Percentiles rank a stretch among this genome's conserved stretches.
phyloP scores from a whole-genome alignment of 2,888 invertebrate genomes.

The Mimachlamys varia region DNA sequence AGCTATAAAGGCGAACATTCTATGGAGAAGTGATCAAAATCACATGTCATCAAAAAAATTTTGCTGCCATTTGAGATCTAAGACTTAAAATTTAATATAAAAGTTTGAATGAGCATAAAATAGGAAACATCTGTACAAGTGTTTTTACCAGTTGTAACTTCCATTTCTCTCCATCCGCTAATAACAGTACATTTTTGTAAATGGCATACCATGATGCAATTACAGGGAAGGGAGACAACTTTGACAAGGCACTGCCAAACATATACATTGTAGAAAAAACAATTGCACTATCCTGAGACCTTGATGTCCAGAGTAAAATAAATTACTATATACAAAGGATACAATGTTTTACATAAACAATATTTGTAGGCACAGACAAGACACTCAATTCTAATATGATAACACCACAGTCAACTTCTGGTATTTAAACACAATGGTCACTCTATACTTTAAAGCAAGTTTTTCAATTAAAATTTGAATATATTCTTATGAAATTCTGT shows the following conservation, averaged over 20 bases:
- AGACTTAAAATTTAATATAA: too few relatives aligned
- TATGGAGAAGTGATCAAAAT: too few relatives aligned
- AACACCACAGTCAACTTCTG: too few relatives aligned
- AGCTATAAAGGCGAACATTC: too few relatives aligned
- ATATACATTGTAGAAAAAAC: background rate
- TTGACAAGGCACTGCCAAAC: background rate
- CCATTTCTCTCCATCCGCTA: background rate
- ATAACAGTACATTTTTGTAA: background rate
- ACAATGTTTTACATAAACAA: background rate
- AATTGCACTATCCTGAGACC: background rate
- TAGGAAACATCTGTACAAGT: background rate
- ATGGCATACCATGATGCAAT: background rate
- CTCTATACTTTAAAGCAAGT: too few relatives aligned
- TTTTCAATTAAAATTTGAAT: too few relatives aligned
- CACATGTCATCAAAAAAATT: background rate
- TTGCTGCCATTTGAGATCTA: background rate
- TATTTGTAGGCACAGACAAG: too few relatives aligned
- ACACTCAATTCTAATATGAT: background rate
- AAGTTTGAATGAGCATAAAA: too few relatives aligned
- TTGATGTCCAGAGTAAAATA: background rate
- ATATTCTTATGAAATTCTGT: too few relatives aligned
- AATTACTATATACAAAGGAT: background rate
- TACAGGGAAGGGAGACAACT: background rate
- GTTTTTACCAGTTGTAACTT: background rate
- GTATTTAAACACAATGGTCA: too few relatives aligned